Evolutionary conservation across 2,888 invertebrate genomes (phyloP), one percentile per base, ranked within the genome.

Genomic region (Clitarchus hookeri): DNA sequence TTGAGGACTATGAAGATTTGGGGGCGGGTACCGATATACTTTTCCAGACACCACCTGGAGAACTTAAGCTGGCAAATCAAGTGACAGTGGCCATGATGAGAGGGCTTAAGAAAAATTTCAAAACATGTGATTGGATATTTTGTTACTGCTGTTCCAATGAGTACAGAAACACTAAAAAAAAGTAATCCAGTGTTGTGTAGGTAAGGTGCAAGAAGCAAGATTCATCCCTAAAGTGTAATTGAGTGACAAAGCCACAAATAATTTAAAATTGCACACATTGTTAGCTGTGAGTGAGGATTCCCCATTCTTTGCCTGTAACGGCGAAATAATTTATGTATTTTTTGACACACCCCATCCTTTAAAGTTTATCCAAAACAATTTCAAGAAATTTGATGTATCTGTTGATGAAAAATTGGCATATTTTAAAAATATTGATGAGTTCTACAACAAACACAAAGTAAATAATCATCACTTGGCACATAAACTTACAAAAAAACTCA

Each of bases 341-440:
- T 53, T 53, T 53, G 53, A 53, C 19, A 8, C 12, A 12, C 78
- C 86, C n/a, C 86, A 86, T 78, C 86, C 84, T 16, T n/a, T 86
- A 44, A 84, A 86, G 54, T 86, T 77, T 19, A 78, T 86, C 0
- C 16, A 84, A 16, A 86, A 86, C 44, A 86, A 86, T 44, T 78
- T 86, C 1, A 86, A 85, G 44, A 85, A 85, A 44, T 85, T 82
- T 77, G 83, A 82, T 83, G 77, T 86, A 26, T 11, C 19, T 54
- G 27, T n/a, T 53, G 27, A 84, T 44, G 80, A 26, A 11, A 65
- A 86, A 36, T 11, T 25, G 0, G 48, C 13, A 78, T 27, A 13
- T 19, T 86, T 84, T 84, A 3, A 84, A 19, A 4, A 25, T 79
- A 82, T 86, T 54, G 82, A 23, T 36, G 82, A 86, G 23, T 86